Percentiles rank a stretch among this genome's conserved stretches.
Evolutionary conservation across 2,888 invertebrate genomes (phyloP).

Genomic region (Dugesia japonica): DNA sequence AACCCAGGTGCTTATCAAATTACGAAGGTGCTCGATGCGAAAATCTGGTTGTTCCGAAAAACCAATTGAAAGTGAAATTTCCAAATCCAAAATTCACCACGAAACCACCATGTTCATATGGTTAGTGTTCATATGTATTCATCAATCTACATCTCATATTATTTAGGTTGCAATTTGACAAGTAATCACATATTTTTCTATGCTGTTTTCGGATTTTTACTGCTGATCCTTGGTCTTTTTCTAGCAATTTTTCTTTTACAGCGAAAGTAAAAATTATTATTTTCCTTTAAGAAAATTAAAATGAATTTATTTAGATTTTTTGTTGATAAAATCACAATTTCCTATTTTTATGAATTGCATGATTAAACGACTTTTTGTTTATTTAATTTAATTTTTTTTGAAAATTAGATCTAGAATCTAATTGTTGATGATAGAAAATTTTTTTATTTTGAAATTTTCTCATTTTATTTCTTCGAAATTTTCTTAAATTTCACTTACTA

Average conservation of each 20-base stretch:
- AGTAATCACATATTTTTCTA: neutral
- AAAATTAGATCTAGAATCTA: no score
- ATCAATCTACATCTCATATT: no score
- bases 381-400: no score
- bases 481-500: no score
- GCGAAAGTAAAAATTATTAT: neutral
- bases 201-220: neutral
- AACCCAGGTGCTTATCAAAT: neutral
- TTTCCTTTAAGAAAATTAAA: neutral
- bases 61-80: neutral
- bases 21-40: neutral
- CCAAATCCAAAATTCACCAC: neutral
- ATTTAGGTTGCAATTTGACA: neutral
- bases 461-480: no score
- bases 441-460: no score
- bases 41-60: neutral
- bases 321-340: no score
- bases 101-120: neutral
- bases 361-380: no score
- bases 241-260: neutral
- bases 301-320: no score
- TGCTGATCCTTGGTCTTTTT: neutral
- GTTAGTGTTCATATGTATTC: no score
- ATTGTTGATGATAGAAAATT: no score
- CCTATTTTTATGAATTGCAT: no score